Evolutionary conservation across 2,888 invertebrate genomes (phyloP), one percentile per base, ranked within the genome.

Genomic region (Chymomyza caudatula): DNA sequence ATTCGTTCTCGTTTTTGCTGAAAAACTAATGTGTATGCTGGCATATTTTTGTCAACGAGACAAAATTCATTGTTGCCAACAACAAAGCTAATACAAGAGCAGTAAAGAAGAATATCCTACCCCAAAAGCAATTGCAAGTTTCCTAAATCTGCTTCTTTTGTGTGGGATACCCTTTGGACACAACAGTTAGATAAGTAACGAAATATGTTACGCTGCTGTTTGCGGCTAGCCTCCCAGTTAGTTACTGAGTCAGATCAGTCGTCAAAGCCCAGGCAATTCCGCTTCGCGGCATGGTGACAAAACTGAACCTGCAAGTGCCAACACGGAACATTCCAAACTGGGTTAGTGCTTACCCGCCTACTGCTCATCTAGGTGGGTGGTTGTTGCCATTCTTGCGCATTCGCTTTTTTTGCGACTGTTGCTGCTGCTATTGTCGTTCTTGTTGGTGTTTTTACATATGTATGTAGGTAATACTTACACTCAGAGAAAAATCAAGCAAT

Each of bases 11-110:
- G 17, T 47, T 5, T 15, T 47, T 47, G 17, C 47, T 19, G n/a
- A 47, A 79, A 80, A 85, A 83, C 85, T 80, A 85, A 80, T 85
- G 86, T 80, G 86, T 83, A 85, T 85, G 86, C 86, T 80, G 80
- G 84, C 80, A 83, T 86, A 82, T 85, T 82, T 85, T 86, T 81
- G 82, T 86, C 85, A 86, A 85, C 85, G 79, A 77, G 85, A 79
- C 83, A 86, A 86, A 82, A 86, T 86, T 78, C 76, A n/a, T n/a
- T 77, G 85, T 77, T 85, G 73, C 25, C 64, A 64, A 55, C 54
- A 52, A 42, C 25, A 67, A 60, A 11, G 47, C 42, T 42, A 68
- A 61, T 25, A 25, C 25, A 58, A 53, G 17, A 15, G 49, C 25
- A 47, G 51, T n/a, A 53, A 62, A 47, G 17, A 53, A 29, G 23